These are phyloP conservation scores for Myotis yumanensis DNA, from an alignment of 2,113 vertebrate species.

Conservation along the genomic window DNA sequence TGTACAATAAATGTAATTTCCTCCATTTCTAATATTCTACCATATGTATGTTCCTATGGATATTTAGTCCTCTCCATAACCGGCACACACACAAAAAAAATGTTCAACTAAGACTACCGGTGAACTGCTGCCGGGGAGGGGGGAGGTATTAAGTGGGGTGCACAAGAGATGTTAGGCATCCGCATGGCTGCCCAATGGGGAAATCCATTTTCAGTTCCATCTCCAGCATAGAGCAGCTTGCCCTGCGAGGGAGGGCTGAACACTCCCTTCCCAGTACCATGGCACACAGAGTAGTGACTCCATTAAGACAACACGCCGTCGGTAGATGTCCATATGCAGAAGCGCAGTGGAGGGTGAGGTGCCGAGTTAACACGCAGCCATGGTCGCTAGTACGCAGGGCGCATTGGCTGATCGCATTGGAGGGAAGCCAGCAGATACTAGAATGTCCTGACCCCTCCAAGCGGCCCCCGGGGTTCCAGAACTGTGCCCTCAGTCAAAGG, in stretches of 20 bases:
- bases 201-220: constrained; percentile 10
- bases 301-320: background rate
- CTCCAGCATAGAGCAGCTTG: constrained; percentile 12
- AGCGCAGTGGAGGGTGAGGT: background rate
- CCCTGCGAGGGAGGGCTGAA: background rate
- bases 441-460: background rate
- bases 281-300: background rate
- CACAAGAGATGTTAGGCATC: background rate
- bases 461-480: background rate
- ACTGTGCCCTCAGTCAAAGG: background rate
- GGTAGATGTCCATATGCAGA: background rate
- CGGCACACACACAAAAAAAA: background rate
- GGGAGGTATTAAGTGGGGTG: rapidly evolving
- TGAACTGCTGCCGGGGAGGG: background rate
- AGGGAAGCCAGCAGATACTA: background rate
- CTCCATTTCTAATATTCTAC: constrained; percentile 3
- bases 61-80: background rate
- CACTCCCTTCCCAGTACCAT: background rate
- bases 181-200: background rate
- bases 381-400: background rate
- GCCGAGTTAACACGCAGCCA: background rate
- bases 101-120: background rate
- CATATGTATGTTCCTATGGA: background rate
- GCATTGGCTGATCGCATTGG: background rate
- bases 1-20: background rate